Percentiles rank a stretch among this genome's conserved stretches.
Conservation (phyloP, 2,888 invertebrate genomes). For the Eretmocerus hayati region DNA sequence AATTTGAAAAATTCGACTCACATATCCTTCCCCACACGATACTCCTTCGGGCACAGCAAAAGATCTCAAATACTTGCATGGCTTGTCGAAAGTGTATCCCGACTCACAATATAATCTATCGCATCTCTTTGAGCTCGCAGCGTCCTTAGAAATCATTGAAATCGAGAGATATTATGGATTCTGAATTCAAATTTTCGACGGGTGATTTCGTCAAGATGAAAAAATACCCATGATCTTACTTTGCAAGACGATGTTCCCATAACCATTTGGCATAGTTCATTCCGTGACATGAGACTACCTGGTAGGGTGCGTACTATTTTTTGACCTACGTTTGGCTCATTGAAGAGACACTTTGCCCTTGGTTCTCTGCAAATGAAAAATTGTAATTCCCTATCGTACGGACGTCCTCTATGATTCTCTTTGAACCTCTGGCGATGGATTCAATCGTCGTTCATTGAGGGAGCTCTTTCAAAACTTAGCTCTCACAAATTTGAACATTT, state of each 20-base stretch:
- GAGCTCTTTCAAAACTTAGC: no score
- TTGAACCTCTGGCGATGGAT: no score
- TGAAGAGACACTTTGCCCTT: conserved; percentile 10
- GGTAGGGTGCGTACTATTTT: background rate
- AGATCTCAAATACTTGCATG: background rate
- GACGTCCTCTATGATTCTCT: no score
- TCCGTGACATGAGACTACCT: conserved; percentile 1
- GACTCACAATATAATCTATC: background rate
- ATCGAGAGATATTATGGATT: background rate
- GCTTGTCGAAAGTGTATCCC: background rate
- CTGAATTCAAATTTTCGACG: background rate
- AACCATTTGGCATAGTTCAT: conserved; percentile 2
- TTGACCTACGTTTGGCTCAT: background rate
- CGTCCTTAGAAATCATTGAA: background rate
- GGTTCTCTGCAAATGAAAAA: background rate
- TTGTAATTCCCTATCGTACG: no score
- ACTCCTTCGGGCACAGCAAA: conserved; percentile 1
- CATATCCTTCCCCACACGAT: background rate
- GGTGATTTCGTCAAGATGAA: background rate
- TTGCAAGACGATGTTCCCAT: background rate
- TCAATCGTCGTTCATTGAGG: no score
- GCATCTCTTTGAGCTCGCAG: no score
- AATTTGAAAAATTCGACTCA: background rate
- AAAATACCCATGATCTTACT: background rate
- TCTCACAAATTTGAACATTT: no score